Base-by-base conservation (phyloP, 2,888 invertebrate species). In the Itoplectis maculator region DNA sequence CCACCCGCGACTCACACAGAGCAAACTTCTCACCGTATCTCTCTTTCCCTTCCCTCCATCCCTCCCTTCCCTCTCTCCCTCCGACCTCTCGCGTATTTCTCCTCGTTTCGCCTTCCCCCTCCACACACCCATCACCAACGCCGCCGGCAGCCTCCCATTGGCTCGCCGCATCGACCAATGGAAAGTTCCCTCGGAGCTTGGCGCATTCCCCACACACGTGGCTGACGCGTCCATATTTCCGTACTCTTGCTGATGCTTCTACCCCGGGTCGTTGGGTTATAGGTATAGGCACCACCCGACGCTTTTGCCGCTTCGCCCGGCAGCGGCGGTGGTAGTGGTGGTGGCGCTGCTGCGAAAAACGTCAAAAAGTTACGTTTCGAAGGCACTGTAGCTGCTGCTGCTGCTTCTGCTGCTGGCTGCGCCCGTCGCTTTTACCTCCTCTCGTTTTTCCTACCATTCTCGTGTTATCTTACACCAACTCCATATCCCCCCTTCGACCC, bases 121-220 rank as follows among this genome's bases (percentile, higher is more conserved):
- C 47, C 29, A 45, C 70, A 6, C 29, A 5, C 49, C 15, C 35
- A n/a, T n/a, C n/a, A 29, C 56, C 61, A 68, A 11, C 63, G 15
- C 59, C 3, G n/a, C 29, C 6, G 6, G 15, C 7, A n/a, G n/a
- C 47, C 18, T 59, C 72, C 69, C 56, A 84, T 83, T 84, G 83
- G 86, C 47, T 59, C 61, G 35, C 11, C 0, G 8, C 6, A 9
- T 9, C 37, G 85, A 83, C 92, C 91, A 91, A 92, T 92, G 76
- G 59, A 61, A 42, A 63, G 29, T 13, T 80, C 37, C 70, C 73
- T 78, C 83, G 79, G 69, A 56, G 73, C 87, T 88, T 89, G 89
- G 89, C 88, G 89, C 90, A 91, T 90, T 89, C 89, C 88, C 88
- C 89, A 88, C 90, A 91, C 91, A 91, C 92, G 91, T 91, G 91